A percentile compares a stretch with the other conserved stretches of the same genome.
These are phyloP conservation scores for Notodonta dromedarius DNA, from an alignment of 2,888 invertebrate species.

Conservation along the genomic window DNA sequence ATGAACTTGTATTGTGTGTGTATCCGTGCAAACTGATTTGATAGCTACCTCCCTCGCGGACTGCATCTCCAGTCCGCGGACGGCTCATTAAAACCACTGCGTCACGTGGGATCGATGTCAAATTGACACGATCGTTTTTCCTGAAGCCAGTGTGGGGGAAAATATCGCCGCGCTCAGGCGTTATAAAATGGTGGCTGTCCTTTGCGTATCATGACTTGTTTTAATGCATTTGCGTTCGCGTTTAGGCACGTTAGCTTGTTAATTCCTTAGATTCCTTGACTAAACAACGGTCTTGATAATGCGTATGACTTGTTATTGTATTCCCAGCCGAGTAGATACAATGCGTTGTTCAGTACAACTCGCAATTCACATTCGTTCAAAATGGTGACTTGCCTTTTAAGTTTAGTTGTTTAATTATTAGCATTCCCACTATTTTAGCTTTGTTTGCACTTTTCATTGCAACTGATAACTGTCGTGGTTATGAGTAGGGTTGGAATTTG, in stretches of 20 bases:
- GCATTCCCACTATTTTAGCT: constrained; percentile 30
- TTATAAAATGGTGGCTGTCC: constrained; percentile 84
- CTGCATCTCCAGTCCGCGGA: constrained; percentile 85
- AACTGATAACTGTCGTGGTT: constrained; percentile 7
- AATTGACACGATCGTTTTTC: constrained; percentile 84
- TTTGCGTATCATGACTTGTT: constrained; percentile 71
- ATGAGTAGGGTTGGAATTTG: constrained; percentile 11
- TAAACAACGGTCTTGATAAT: constrained; percentile 54
- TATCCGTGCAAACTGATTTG: constrained; percentile 86
- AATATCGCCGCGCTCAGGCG: constrained; percentile 82
- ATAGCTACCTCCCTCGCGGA: constrained; percentile 87
- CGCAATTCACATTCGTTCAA: constrained; percentile 82
- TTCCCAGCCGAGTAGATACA: constrained; percentile 56
- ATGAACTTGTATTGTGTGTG: constrained; percentile 85
- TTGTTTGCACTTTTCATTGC: constrained; percentile 12
- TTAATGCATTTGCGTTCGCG: constrained; percentile 64
- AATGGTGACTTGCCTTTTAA: constrained; percentile 86
- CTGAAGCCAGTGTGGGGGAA: constrained; percentile 81
- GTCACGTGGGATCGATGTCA: constrained; percentile 90
- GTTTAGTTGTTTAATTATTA: constrained; percentile 37
- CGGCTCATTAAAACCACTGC: constrained; percentile 88
- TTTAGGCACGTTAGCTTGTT: constrained; percentile 48
- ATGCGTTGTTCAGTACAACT: constrained; percentile 77
- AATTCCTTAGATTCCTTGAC: constrained; percentile 49
- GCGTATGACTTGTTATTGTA: constrained; percentile 52